Percentiles rank a stretch among this genome's conserved stretches.
Conservation (phyloP, 2,797 vertebrate genomes). For the Hypotaenidia okinawae region DNA sequence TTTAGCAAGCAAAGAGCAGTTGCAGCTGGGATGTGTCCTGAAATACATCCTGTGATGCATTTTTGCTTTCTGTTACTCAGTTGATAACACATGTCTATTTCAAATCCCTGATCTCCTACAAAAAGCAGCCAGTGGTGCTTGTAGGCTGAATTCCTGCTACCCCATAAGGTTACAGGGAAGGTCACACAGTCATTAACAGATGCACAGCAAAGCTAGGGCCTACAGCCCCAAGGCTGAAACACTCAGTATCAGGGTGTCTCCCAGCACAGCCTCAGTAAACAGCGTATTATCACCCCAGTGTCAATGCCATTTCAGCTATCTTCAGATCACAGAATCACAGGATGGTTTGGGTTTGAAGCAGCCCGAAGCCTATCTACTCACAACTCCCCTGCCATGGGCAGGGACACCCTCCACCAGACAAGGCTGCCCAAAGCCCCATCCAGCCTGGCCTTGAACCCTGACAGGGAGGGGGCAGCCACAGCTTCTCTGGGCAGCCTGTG, state of each 20-base stretch:
- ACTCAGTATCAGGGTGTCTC: accelerated
- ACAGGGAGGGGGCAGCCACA: too few relatives aligned
- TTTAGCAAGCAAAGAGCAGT: neutral
- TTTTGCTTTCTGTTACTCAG: neutral
- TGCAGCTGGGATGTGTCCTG: neutral
- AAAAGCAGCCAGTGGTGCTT: neutral
- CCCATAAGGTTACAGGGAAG: neutral
- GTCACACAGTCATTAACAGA: neutral
- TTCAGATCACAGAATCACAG: neutral
- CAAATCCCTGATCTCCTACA: neutral
- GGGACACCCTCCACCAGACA: too few relatives aligned
- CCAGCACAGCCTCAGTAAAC: neutral
- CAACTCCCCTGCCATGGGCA: too few relatives aligned
- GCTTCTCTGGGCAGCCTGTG: too few relatives aligned
- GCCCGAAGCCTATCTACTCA: too few relatives aligned
- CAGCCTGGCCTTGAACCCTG: too few relatives aligned
- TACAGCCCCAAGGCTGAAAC: neutral
- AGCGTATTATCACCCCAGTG: neutral
- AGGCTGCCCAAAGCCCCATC: too few relatives aligned
- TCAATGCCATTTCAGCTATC: neutral
- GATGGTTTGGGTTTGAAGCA: too few relatives aligned
- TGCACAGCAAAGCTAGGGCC: neutral
- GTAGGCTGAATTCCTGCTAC: neutral
- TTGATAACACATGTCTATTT: neutral
- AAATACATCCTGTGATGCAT: neutral